phyloP scores from a whole-genome alignment of 2,888 invertebrate genomes.

The Pseudococcus longispinus region DNA sequence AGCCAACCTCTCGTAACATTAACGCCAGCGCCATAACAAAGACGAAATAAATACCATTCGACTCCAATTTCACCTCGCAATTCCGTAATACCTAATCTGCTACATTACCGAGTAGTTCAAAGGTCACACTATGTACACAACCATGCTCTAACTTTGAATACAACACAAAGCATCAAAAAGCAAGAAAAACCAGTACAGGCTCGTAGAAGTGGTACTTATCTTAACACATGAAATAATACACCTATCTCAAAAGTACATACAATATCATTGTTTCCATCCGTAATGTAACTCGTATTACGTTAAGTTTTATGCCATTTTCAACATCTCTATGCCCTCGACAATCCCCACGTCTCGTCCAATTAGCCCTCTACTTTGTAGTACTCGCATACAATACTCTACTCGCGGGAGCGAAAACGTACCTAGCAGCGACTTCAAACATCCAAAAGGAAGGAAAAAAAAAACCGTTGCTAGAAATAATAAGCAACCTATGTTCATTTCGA shows the following conservation, averaged over 20 bases:
- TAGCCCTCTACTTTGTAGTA: neutral
- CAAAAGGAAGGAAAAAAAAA: neutral
- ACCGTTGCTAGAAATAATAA: neutral
- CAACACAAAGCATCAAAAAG: neutral
- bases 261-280: neutral
- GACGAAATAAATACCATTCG: slow-evolving; percentile 6
- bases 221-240: neutral
- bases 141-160: neutral
- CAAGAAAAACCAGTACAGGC: neutral
- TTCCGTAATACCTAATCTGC: neutral
- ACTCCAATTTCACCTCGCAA: neutral
- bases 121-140: neutral
- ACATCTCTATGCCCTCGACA: neutral
- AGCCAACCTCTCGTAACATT: neutral
- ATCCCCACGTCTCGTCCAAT: neutral
- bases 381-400: neutral
- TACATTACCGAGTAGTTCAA: slow-evolving; percentile 6
- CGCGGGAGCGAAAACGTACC: neutral
- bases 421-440: neutral
- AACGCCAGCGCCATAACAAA: neutral
- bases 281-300: neutral
- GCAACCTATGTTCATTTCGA: slow-evolving; percentile 10
- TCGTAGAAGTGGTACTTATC: neutral
- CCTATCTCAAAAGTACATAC: neutral
- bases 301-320: neutral